phyloP scores from a whole-genome alignment of 2,113 vertebrate genomes.

The Cyanoramphus novaezelandiae region DNA sequence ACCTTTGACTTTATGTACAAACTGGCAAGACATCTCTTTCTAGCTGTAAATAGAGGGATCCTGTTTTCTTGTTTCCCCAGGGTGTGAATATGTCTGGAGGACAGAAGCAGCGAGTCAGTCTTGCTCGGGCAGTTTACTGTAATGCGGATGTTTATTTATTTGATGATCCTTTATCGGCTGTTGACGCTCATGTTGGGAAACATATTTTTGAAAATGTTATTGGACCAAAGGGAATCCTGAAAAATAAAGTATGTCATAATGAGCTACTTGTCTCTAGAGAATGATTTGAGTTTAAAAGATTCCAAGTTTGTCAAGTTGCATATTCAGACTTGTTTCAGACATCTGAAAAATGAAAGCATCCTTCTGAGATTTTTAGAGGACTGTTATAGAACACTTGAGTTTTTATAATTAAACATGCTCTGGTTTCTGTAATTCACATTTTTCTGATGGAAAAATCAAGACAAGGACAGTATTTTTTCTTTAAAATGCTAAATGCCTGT shows the following conservation, averaged over 20 bases:
- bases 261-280: background rate
- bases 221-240: constrained; percentile 90
- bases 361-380: background rate
- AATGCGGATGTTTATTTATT: constrained; percentile 85
- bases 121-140: constrained; percentile 90
- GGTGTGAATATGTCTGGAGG: constrained; percentile 95
- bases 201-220: constrained; percentile 95
- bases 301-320: background rate
- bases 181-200: constrained; percentile 93
- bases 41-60: background rate
- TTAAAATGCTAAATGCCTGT: background rate
- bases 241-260: constrained; percentile 79
- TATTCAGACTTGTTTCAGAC: background rate
- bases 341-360: background rate
- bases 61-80: constrained; percentile 62
- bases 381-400: background rate
- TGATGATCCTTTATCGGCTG: constrained; percentile 92
- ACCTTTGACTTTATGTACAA: background rate
- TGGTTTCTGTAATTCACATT: background rate
- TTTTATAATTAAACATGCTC: background rate
- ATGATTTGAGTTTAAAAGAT: background rate
- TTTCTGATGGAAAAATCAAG: background rate
- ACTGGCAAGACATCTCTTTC: background rate
- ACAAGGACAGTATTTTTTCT: background rate
- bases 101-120: constrained; percentile 92